Evolutionary conservation across 2,888 invertebrate genomes (phyloP).

Genomic region (Zelleria hepariella): DNA sequence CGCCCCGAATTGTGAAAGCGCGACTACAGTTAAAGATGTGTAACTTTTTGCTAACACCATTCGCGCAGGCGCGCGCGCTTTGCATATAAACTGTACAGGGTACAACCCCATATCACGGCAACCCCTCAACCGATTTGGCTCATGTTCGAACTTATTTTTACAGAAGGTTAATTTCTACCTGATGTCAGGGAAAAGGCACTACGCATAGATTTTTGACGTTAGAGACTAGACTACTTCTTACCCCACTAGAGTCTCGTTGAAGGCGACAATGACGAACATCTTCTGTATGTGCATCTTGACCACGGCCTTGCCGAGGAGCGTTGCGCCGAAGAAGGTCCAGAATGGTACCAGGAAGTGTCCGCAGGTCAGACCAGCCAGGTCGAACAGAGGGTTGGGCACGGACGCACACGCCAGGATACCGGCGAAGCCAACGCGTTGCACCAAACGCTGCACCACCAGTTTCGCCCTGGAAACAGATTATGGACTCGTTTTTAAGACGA

Average conservation of each 20-base stretch:
- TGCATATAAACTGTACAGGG: too few relatives aligned
- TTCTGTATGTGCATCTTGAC: constrained; percentile 99
- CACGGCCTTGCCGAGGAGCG: constrained; percentile 96
- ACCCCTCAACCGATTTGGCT: too few relatives aligned
- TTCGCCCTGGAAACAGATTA: constrained; percentile 75
- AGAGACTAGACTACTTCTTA: constrained; percentile 30
- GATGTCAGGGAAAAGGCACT: too few relatives aligned
- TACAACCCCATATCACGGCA: too few relatives aligned
- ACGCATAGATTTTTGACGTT: neutral
- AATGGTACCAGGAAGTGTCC: constrained; percentile 99
- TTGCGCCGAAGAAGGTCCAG: constrained; percentile 99
- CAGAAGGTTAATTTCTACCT: too few relatives aligned
- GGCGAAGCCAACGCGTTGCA: constrained; percentile 94
- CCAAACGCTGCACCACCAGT: constrained; percentile 87
- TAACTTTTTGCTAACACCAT: too few relatives aligned
- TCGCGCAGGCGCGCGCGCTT: too few relatives aligned
- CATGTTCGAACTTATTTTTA: too few relatives aligned
- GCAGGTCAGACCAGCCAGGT: constrained; percentile 98
- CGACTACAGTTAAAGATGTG: too few relatives aligned
- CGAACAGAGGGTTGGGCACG: constrained; percentile 99
- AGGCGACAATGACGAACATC: constrained; percentile 96
- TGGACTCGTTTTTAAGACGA: neutral
- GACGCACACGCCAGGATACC: constrained; percentile 96
- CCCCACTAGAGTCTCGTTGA: constrained; percentile 94
- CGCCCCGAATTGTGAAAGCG: too few relatives aligned